Conservation (phyloP, 2,888 invertebrate genomes). For the Drosophila hamatofila region DNA sequence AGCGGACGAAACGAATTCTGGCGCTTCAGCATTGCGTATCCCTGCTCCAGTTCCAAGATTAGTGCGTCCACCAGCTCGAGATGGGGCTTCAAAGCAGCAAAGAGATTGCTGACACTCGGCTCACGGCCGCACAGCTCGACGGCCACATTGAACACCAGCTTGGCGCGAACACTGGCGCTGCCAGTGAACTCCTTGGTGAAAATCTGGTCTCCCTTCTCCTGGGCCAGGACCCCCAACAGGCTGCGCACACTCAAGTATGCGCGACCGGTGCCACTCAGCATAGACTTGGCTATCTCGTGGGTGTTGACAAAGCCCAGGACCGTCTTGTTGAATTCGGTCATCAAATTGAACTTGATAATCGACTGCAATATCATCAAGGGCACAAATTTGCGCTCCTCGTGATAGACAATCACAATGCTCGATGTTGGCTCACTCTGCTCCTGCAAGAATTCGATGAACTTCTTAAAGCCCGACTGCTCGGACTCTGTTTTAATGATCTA, state of each 20-base stretch:
- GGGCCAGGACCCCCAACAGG: background rate
- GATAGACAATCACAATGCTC: background rate
- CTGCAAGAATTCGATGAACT: background rate
- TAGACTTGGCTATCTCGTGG: background rate
- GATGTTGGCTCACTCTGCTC: background rate
- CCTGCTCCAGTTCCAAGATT: background rate
- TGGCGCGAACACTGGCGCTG: background rate
- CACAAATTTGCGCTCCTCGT: slow-evolving; percentile 7
- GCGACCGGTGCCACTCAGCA: background rate
- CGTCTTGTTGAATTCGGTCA: background rate
- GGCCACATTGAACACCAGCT: background rate
- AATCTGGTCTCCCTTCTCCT: background rate
- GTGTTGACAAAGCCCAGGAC: slow-evolving; percentile 3
- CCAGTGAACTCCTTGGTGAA: background rate
- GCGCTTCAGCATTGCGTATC: background rate
- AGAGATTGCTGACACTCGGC: accelerated
- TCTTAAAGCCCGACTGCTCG: background rate
- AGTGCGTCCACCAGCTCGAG: background rate
- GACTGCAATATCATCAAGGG: background rate
- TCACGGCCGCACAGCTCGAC: background rate
- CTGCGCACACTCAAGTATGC: background rate
- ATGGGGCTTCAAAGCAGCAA: background rate
- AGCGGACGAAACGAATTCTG: slow-evolving; percentile 4
- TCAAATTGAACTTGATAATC: background rate
- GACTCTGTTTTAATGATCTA: background rate